A percentile compares a stretch with the other conserved stretches of the same genome.
These are phyloP conservation scores for Pyrrhosoma nymphula DNA, from an alignment of 2,888 invertebrate species.

Conservation along the genomic window DNA sequence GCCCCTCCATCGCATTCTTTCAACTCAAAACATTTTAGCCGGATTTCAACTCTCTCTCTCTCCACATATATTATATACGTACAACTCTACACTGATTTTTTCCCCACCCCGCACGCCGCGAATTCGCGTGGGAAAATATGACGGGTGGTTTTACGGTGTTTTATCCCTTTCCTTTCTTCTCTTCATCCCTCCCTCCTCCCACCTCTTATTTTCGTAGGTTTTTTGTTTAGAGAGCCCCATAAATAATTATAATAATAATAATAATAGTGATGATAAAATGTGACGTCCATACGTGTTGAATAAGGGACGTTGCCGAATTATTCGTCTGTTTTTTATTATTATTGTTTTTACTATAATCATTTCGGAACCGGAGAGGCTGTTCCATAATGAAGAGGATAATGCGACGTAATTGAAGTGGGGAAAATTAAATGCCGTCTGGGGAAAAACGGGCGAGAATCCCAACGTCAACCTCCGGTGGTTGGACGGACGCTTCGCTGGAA, in stretches of 20 bases:
- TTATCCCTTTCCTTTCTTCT: neutral
- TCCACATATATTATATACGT: too few species aligned
- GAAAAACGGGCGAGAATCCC: neutral
- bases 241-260: too few species aligned
- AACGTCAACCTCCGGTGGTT: too few species aligned
- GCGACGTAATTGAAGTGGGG: conserved; percentile 1
- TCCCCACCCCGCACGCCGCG: neutral
- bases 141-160: neutral
- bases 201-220: neutral
- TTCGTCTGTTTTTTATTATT: neutral
- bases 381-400: conserved; percentile 32
- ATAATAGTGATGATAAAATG: neutral
- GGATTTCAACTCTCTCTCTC: conserved; percentile 8
- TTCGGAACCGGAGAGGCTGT: neutral
- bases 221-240: neutral
- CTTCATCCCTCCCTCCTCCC: neutral
- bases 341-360: neutral
- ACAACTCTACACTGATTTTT: neutral
- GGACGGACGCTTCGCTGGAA: neutral
- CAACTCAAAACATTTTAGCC: neutral
- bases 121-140: neutral
- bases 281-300: neutral
- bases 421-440: conserved; percentile 26
- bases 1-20: neutral
- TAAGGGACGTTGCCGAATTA: neutral